Base-by-base conservation (phyloP, 2,797 vertebrate species). In the Lates japonicus region DNA sequence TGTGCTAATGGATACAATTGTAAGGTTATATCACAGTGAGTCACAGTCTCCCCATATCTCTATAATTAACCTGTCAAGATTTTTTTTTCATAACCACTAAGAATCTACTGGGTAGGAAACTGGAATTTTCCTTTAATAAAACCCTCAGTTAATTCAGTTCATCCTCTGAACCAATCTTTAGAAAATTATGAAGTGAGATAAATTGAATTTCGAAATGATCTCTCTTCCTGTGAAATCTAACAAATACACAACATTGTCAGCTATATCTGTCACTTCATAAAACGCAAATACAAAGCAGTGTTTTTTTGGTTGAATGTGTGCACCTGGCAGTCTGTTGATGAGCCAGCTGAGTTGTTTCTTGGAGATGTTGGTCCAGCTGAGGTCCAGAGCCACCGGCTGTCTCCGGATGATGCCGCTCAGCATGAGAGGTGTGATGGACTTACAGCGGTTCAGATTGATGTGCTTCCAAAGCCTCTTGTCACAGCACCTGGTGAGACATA, bases 291-390 rank as follows among this genome's bases (percentile, higher is more conserved):
- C 49, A 39, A 16, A 4, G 57, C 11, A 19, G 12, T 20, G 11
- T 29, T 46, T 31, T 13, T 48, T 25, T 25, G 64, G 44, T 8
- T 25, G 31, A 25, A 13, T 11, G 5, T 29, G 1, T 59, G 75
- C 91, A 99, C 98, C 98, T 95, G 98, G 98, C 70, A 99, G 95
- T 74, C 98, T 94, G 95, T 98, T 98, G 94, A 99, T 98, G 81
- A 99, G 96, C 98, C 98, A 99, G 88, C 98, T 98, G 80, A 99
- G 97, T 87, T 99, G 98, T 82, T 98, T 99, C 94, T 99, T 99
- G 62, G 98, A 99, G 94, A 98, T 98, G 90, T 99, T 99, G 93
- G 98, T 99, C 98, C 98, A 99, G 95, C 98, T 98, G 89, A 99
- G 96, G 94, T 99, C 97, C 76, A 99, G 95, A 49, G 96, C 96